Percentiles rank a stretch among this genome's conserved stretches.
Conservation (phyloP, 2,888 invertebrate genomes). For the Lingula anatina region DNA sequence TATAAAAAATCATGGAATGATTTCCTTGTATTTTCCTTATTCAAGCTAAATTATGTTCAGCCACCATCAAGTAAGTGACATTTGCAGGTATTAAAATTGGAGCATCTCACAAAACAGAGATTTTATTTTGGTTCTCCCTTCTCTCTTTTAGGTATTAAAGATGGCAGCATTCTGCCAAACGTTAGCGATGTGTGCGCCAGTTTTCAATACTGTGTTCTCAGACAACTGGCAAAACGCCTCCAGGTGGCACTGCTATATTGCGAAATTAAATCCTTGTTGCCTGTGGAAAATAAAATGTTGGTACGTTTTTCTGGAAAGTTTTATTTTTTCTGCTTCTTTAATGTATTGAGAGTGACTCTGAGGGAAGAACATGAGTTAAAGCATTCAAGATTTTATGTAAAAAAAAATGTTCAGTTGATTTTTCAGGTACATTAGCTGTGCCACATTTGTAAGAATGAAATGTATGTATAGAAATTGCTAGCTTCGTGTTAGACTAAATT, state of each 20-base stretch:
- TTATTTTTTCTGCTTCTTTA: not conserved
- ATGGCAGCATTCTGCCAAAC: conserved; percentile 64
- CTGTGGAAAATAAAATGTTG: conserved; percentile 37
- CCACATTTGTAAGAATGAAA: not conserved
- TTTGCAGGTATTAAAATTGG: no score
- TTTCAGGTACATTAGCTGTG: no score
- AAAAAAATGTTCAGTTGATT: no score
- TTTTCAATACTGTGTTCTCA: conserved; percentile 68
- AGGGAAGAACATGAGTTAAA: not conserved
- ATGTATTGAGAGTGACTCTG: not conserved
- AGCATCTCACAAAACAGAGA: no score
- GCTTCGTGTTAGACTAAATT: no score
- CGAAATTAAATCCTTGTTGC: conserved; percentile 60
- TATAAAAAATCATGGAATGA: no score
- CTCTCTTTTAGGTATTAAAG: conserved; percentile 20
- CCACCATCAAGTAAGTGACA: no score
- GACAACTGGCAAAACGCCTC: conserved; percentile 75
- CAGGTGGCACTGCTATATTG: conserved; percentile 75
- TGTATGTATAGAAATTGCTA: not conserved
- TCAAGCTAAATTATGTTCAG: no score
- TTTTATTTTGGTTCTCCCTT: not conserved
- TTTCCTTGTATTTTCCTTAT: no score
- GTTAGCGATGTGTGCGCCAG: conserved; percentile 78
- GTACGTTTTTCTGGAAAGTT: conserved; percentile 12
- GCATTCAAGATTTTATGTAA: not conserved